Conservation (phyloP, 53 echinoderm and acorn worm genomes). For the Mesocentrotus franciscanus region DNA sequence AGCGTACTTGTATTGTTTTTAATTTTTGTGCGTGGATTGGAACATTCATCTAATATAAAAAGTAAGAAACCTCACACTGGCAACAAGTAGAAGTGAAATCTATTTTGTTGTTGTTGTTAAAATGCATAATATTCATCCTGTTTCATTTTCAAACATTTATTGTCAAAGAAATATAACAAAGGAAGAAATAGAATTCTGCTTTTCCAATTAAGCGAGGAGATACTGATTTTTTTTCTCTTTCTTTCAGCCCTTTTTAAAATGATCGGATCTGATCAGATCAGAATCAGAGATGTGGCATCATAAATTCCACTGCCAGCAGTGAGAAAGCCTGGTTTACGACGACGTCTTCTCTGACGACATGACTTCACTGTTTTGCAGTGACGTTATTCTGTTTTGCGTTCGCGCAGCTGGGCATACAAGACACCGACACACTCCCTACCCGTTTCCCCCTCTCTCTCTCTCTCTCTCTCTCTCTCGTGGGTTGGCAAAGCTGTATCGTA, state of each 20-base stretch:
- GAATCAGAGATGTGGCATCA: neutral
- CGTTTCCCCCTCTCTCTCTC: neutral
- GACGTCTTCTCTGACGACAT: neutral
- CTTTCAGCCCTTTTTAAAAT: neutral
- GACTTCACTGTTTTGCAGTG: conserved; percentile 40
- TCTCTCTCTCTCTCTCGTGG: neutral
- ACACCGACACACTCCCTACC: conserved; percentile 25
- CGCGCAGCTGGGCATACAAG: conserved; percentile 58
- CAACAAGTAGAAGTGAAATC: neutral
- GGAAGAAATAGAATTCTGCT: neutral
- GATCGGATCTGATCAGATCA: neutral
- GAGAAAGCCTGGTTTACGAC: neutral
- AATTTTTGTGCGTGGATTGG: too few species aligned
- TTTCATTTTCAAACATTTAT: neutral
- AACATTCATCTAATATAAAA: too few species aligned
- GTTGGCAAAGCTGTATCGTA: neutral
- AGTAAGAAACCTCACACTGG: neutral
- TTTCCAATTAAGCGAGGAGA: neutral
- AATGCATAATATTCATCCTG: neutral
- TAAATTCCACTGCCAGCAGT: neutral
- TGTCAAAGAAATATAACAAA: neutral
- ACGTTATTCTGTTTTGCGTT: conserved; percentile 61
- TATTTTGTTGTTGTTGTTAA: neutral
- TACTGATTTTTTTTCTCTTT: neutral
- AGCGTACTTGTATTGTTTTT: too few species aligned